phyloP scores from a whole-genome alignment of 2,888 invertebrate genomes.

The Itoplectis maculator region DNA sequence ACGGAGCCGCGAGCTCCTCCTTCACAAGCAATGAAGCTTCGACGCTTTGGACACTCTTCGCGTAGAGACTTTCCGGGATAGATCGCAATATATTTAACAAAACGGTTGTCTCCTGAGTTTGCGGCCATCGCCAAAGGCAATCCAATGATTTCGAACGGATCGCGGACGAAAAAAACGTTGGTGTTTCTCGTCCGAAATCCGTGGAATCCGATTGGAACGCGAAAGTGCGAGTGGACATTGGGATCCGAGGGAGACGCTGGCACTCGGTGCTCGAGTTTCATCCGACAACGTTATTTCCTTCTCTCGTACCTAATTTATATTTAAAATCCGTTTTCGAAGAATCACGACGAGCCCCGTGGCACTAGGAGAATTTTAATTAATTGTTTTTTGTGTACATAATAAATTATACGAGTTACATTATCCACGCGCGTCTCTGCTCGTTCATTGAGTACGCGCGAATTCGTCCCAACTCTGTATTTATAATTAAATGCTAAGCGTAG shows the following conservation, averaged over 20 bases:
- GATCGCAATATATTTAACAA: constrained; percentile 48
- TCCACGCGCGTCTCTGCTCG: constrained; percentile 9
- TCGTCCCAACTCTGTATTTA: neutral
- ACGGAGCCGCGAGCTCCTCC: neutral
- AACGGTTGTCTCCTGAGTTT: constrained; percentile 26
- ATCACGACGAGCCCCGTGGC: constrained; percentile 29
- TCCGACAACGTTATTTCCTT: neutral
- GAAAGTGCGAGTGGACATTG: constrained; percentile 1
- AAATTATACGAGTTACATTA: constrained; percentile 53
- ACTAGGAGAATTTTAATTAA: constrained; percentile 30
- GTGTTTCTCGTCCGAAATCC: too few relatives aligned
- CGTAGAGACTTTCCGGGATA: constrained; percentile 12
- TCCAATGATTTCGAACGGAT: neutral
- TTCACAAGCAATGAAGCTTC: constrained; percentile 25
- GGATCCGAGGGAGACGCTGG: neutral
- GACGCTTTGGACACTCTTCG: constrained; percentile 33
- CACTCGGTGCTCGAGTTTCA: constrained; percentile 2
- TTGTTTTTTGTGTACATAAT: constrained; percentile 62
- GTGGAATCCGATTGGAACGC: neutral
- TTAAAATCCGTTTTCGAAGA: constrained; percentile 20
- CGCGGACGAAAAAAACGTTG: too few relatives aligned
- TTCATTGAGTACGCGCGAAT: neutral
- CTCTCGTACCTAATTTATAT: constrained; percentile 7
- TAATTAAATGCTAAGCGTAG: neutral
- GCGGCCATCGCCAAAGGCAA: neutral